Conservation (phyloP, 2,888 invertebrate species). For the Caenorhabditis becei region DNA sequence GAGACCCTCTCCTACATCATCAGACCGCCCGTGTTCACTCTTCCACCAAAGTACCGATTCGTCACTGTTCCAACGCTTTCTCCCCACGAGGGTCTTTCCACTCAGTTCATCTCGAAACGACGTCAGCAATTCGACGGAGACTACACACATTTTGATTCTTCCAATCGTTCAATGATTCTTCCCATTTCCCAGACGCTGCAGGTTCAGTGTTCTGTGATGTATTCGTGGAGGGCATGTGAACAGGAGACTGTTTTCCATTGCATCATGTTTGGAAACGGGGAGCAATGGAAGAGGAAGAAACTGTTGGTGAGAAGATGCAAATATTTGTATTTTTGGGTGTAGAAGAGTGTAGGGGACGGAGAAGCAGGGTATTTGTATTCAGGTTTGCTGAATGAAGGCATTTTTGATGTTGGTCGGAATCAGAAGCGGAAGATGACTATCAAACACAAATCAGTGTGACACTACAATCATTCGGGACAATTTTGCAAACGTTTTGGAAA, state of each 20-base stretch:
- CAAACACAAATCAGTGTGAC: too few relatives aligned
- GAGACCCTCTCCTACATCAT: not conserved
- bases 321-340: too few relatives aligned
- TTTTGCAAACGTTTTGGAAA: too few relatives aligned
- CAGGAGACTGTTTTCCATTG: not conserved
- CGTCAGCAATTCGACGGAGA: not conserved
- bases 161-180: constrained; percentile 17
- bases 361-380: too few relatives aligned
- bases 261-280: not conserved
- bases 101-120: not conserved
- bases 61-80: constrained; percentile 3
- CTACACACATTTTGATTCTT: constrained; percentile 13
- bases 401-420: too few relatives aligned
- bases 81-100: not conserved
- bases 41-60: constrained; percentile 14
- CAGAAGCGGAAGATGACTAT: too few relatives aligned
- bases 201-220: constrained; percentile 32
- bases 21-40: not conserved
- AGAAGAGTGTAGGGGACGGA: too few relatives aligned
- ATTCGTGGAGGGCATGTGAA: constrained; percentile 22
- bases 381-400: too few relatives aligned
- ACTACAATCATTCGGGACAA: too few relatives aligned
- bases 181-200: constrained; percentile 7
- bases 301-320: too few relatives aligned
- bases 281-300: not conserved